Evolutionary conservation across 2,888 invertebrate species (phyloP), one percentile per base, ranked within the genome.

Genomic region (Gastrophysa polygoni): DNA sequence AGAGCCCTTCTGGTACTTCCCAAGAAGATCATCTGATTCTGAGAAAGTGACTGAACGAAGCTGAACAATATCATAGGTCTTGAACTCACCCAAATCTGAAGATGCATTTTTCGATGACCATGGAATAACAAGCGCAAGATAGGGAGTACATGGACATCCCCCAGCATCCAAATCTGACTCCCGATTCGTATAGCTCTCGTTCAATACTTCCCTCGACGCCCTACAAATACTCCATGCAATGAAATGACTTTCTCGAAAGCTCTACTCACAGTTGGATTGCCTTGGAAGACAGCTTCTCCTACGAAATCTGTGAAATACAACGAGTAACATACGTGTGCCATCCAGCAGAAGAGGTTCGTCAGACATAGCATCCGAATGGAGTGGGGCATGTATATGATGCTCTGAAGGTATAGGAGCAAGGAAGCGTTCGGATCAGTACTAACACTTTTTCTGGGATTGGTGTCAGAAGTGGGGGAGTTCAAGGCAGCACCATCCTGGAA

Each of bases 341-440:
- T 97, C 97, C 97, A 98, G 78, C 96, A 96, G 82, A 97, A 97
- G 32, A 97, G 85, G 83, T 97, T 97, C 11, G 97, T 97, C 65
- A 96, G 78, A 76, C 97, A 97, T 10, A 97, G 87, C 76, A 95
- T 88, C 29, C 91, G 86, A 68, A 97, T 83, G 0, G 95, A 95
- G 73, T 84, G 84, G 0, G 98, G 97, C 94, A 98, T 96, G 78
- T 90, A 86, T n/a, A 97, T 82, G 60, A 97, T 96, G 4, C 97
- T 96, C 70, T 88, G 85, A 29, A 97, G 85, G 81, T 97, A 97
- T 74, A 94, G 88, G n/a, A 83, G 82, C 16, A 95, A 80, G 0
- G 89, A 86, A n/a, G 86, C 80, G 57, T 81, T 75, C 20, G 78
- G 73, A 51, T 78, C 71, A 10, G 78, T 74, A 17, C 67, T 67